A percentile compares a stretch with the other conserved stretches of the same genome.
These are phyloP conservation scores for Cephalopholis sonnerati DNA, from an alignment of 2,113 vertebrate genomes.

Conservation along the genomic window DNA sequence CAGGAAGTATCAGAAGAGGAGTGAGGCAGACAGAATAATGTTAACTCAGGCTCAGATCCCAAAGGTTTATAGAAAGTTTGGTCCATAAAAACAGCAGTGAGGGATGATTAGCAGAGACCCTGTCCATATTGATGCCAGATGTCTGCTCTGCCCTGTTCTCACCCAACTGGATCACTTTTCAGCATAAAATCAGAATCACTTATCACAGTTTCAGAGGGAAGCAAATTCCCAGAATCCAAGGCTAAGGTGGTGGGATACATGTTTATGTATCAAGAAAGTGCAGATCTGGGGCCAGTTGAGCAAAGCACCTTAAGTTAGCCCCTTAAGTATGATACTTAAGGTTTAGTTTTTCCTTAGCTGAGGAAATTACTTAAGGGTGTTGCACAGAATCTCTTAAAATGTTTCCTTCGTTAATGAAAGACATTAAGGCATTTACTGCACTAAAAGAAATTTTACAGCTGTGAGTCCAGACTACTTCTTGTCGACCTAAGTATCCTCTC, in stretches of 20 bases:
- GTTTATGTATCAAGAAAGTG: no score
- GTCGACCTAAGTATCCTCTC: no score
- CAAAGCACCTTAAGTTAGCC: no score
- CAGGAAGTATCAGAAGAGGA: not conserved
- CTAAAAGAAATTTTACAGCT: no score
- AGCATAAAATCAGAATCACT: conserved; percentile 10
- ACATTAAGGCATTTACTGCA: no score
- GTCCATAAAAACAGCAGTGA: conserved; percentile 42
- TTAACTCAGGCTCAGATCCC: conserved; percentile 34
- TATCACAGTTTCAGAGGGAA: conserved; percentile 18
- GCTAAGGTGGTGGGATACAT: not conserved
- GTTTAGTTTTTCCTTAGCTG: no score
- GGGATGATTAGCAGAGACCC: conserved; percentile 38
- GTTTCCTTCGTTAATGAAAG: no score
- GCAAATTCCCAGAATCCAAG: not conserved
- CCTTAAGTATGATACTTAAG: no score
- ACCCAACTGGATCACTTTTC: conserved; percentile 13
- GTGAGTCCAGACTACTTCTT: no score
- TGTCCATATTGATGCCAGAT: conserved; percentile 30
- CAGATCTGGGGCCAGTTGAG: no score
- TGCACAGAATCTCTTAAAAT: no score
- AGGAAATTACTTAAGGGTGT: no score
- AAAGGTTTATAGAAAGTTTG: conserved; percentile 25
- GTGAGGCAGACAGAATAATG: conserved; percentile 11
- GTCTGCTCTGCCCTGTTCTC: conserved; percentile 23